Base-by-base conservation (phyloP, 2,888 invertebrate species). In the Tubiluchus corallicola region DNA sequence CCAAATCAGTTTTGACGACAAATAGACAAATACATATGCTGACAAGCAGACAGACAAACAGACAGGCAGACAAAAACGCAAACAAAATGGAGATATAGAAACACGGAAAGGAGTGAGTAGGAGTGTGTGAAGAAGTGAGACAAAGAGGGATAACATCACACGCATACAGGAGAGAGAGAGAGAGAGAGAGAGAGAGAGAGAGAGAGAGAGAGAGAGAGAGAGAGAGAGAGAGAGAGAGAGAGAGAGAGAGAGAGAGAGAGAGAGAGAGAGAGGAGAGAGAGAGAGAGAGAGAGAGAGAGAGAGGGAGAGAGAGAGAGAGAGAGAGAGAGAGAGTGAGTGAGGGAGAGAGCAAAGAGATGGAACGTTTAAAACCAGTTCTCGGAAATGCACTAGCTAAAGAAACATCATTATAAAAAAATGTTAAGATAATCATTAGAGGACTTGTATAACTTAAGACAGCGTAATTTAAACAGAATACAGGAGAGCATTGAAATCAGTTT, bases 161-260 rank as follows among this genome's bases (percentile, higher is more conserved):
- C 9, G 29, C 9, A 9, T 9, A 9, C 9, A 29, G n/a, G 9
- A 9, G 29, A 29, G 29, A 9, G n/a, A 29, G n/a, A 9, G n/a
- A n/a, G 29, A 9, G 9, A 9, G 29, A 29, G 29, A 29, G 29
- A 29, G n/a, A 9, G 29, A 9, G 9, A 29, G 29, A 29, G 29
- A 9, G 29, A 29, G n/a, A 29, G 29, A 29, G 29, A 29, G 9
- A 29, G 9, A 29, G 29, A 9, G 29, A 29, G 9, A 29, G n/a
- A 9, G 9, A 9, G n/a, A 29, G 29, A 29, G 29, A 29, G 29
- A 9, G 29, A n/a, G 29, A 29, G n/a, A 29, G 29, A 29, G 29
- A 29, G n/a, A 29, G 29, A 29, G n/a, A 29, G 29, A 29, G 29
- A 29, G 29, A 29, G 29, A 29, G 9, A n/a, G 29, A n/a, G 29